phyloP scores from a whole-genome alignment of 2,888 invertebrate species.

The Acanthoscelides obtectus region DNA sequence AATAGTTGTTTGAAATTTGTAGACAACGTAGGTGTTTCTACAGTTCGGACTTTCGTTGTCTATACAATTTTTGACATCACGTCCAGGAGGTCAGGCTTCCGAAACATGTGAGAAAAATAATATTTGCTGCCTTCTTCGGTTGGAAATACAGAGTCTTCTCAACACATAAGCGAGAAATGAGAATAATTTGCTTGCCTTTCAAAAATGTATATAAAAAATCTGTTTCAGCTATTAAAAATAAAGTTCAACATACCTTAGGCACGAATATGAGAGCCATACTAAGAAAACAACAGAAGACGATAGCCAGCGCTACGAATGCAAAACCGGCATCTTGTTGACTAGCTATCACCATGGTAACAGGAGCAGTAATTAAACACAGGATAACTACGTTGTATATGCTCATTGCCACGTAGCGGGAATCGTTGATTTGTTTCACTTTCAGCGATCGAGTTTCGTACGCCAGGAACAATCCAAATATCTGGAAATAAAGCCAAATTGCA shows the following conservation, averaged over 20 bases:
- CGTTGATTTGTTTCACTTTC: constrained; percentile 96
- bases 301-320: constrained; percentile 92
- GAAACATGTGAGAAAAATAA: too few species aligned
- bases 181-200: neutral
- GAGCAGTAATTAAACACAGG: constrained; percentile 94
- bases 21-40: too few species aligned
- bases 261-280: constrained; percentile 98
- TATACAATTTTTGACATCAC: too few species aligned
- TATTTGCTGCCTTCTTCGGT: too few species aligned
- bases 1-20: too few species aligned
- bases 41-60: too few species aligned
- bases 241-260: constrained; percentile 73
- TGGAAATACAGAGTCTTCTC: too few species aligned
- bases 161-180: too few species aligned
- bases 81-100: too few species aligned
- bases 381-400: constrained; percentile 99
- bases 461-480: constrained; percentile 92
- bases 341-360: constrained; percentile 94
- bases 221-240: too few species aligned
- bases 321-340: constrained; percentile 97
- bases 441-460: constrained; percentile 98
- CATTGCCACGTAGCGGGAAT: constrained; percentile 97
- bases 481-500: constrained; percentile 16
- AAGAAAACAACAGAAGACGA: constrained; percentile 96
- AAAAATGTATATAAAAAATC: neutral